Evolutionary conservation across 1,140 invertebrate genomes (phyloP).

Genomic region (Bombus affinis): DNA sequence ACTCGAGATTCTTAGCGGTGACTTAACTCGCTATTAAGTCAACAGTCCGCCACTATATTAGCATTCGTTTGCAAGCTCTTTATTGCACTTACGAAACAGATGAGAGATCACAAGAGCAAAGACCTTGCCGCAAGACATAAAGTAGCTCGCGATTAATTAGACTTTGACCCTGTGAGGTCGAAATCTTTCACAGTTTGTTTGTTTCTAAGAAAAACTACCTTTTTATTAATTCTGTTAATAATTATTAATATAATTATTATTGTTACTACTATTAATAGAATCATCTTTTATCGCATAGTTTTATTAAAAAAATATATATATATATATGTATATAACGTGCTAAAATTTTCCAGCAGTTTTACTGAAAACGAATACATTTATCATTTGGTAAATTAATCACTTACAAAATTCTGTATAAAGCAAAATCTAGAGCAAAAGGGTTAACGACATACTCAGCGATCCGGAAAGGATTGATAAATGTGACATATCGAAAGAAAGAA

Average conservation of each 20-base stretch:
- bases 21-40: too few relatives aligned
- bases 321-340: too few relatives aligned
- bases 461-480: neutral
- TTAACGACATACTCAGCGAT: conserved; percentile 17
- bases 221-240: neutral
- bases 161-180: neutral
- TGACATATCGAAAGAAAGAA: neutral
- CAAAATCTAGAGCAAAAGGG: neutral
- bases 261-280: too few relatives aligned
- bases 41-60: neutral
- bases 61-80: neutral
- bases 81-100: neutral
- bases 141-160: neutral
- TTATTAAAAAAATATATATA: too few relatives aligned
- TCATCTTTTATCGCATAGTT: too few relatives aligned
- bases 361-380: too few relatives aligned
- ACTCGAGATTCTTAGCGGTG: too few relatives aligned
- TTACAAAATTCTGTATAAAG: too few relatives aligned
- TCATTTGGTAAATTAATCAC: too few relatives aligned
- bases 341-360: too few relatives aligned
- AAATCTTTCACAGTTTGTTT: too few relatives aligned
- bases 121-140: neutral
- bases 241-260: too few relatives aligned
- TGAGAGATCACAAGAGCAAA: neutral
- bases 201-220: neutral